Base-by-base conservation (phyloP, 1,140 invertebrate species). In the Capitella teleta region DNA sequence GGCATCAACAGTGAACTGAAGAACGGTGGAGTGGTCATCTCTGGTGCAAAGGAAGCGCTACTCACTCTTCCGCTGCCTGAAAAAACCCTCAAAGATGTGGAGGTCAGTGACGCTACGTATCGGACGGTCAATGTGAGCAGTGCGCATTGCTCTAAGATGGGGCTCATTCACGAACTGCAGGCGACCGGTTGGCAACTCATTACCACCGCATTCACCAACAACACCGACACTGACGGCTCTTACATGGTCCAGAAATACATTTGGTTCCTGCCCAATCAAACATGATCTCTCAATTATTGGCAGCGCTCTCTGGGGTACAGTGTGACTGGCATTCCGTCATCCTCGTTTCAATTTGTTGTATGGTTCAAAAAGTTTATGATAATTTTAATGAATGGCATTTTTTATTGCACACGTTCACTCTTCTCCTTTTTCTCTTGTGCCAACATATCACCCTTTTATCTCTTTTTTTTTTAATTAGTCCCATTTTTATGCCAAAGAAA, bases 181-280 rank as follows among this genome's bases (percentile, higher is more conserved):
- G 30, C 26, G 32, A 52, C 30, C 19, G 43, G 44, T 5, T 55
- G 53, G 53, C 44, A 52, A 21, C 51, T 55, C 3, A 40, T 47
- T 21, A 44, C 45, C 23, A 49, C 49, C n/a, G 43, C 49, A 10
- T 51, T 55, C 32, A 34, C 50, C 5, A 52, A 55, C 43, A 47
- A 37, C 23, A 55, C 53, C 1, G 49, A 55, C 49, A 52, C 34
- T 28, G 53, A 55, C n/a, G 53, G 53, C 4, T 55, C 53, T 1
- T 55, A 53, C 45, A 55, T 55, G 49, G 43, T 55, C n/a, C 53
- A 55, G 34, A 51, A 55, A 28, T 55, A 55, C 43, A 53, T 55
- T 14, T 55, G 53, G 53, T 52, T 42, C 45, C 34, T 47, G 21
- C 51, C 51, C 1, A n/a, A n/a, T n/a, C n/a, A n/a, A n/a, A n/a